A percentile compares a stretch with the other conserved stretches of the same genome.
phyloP scores from a whole-genome alignment of 2,888 invertebrate species.

The Drosophila neotestacea region DNA sequence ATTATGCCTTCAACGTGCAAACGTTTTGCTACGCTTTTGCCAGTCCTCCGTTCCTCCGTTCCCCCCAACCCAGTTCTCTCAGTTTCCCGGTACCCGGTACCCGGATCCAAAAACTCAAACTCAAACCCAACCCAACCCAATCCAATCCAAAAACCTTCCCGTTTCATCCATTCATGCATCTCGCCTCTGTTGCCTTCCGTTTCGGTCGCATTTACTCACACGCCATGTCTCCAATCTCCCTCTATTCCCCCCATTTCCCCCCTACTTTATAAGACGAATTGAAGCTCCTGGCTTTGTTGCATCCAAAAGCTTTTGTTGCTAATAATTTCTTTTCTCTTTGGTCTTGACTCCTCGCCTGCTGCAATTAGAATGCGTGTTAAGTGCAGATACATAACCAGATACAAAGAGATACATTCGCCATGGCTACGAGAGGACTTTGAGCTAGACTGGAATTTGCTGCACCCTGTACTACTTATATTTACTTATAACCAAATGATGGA shows the following conservation, averaged over 20 bases:
- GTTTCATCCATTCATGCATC: slow-evolving; percentile 48
- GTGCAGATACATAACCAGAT: slow-evolving; percentile 66
- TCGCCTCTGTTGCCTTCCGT: slow-evolving; percentile 63
- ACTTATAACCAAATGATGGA: slow-evolving; percentile 38
- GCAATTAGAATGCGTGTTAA: slow-evolving; percentile 85
- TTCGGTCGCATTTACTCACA: slow-evolving; percentile 78
- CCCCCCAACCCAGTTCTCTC: background rate
- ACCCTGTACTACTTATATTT: slow-evolving; percentile 34
- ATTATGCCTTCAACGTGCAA: slow-evolving; percentile 82
- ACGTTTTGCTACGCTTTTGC: slow-evolving; percentile 80
- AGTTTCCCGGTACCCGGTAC: slow-evolving; percentile 1
- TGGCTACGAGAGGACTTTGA: slow-evolving; percentile 5
- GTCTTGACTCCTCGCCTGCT: slow-evolving; percentile 57
- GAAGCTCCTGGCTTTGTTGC: slow-evolving; percentile 61
- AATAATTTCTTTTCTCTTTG: slow-evolving; percentile 78
- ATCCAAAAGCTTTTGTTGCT: slow-evolving; percentile 74
- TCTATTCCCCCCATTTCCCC: background rate
- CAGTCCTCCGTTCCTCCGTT: slow-evolving; percentile 2
- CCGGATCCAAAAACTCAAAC: slow-evolving; percentile 1
- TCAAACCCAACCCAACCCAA: slow-evolving; percentile 5
- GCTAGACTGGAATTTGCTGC: slow-evolving; percentile 45
- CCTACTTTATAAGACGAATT: slow-evolving; percentile 50
- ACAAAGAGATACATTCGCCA: slow-evolving; percentile 46
- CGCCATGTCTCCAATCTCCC: slow-evolving; percentile 55
- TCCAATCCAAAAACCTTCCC: slow-evolving; percentile 7